These are phyloP conservation scores for Ophthalmolycus amberensis DNA, from an alignment of 2,113 vertebrate species.

Conservation along the genomic window DNA sequence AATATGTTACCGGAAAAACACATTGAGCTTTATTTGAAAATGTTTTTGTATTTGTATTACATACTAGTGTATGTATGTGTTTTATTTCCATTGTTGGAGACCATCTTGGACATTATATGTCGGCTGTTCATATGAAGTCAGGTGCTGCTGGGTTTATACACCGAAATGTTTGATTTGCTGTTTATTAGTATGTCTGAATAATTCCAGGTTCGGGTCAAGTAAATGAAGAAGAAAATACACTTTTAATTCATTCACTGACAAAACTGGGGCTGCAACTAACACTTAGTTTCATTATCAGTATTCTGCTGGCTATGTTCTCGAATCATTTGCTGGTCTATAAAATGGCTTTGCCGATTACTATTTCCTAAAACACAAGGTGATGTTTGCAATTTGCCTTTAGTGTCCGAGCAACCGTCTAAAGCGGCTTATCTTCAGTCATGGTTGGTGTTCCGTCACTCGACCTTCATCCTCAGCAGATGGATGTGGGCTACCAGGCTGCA, in stretches of 20 bases:
- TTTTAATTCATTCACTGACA: background rate
- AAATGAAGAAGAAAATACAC: background rate
- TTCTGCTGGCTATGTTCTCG: background rate
- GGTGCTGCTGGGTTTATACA: no score
- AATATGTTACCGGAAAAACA: no score
- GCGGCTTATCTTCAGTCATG: background rate
- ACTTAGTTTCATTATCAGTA: background rate
- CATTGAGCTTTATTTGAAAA: no score
- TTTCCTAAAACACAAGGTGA: background rate
- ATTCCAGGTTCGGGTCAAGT: background rate
- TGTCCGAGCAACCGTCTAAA: background rate
- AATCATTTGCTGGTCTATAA: no score
- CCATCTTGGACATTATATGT: background rate
- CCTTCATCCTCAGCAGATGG: constrained; percentile 64
- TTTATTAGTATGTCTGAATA: background rate
- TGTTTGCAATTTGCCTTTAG: background rate
- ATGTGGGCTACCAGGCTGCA: constrained; percentile 45
- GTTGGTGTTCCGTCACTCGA: constrained; percentile 20
- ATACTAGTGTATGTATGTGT: background rate
- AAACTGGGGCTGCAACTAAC: background rate
- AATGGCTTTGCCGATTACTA: background rate
- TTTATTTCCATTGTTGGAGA: background rate
- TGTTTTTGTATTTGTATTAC: background rate
- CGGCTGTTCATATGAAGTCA: background rate
- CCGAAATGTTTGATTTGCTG: background rate